Evolutionary conservation across 1,140 invertebrate genomes (phyloP), one percentile per base, ranked within the genome.

Genomic region (Micrasema longulum): DNA sequence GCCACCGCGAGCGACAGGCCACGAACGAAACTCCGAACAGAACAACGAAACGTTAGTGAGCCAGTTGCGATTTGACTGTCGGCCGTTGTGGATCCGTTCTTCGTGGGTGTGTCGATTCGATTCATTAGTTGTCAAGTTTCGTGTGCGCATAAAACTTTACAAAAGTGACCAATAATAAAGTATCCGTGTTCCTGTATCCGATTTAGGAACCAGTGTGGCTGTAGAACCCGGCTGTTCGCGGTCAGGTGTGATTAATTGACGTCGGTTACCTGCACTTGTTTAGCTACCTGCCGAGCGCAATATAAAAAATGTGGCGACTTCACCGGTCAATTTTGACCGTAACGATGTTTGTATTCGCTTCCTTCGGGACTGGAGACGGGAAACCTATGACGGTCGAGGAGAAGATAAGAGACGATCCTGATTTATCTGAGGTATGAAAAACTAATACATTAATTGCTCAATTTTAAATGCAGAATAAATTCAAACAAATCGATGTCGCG

Each of bases 401-500:
- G 38, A 72, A 71, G 52, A 36, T 76, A 4, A 67, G 75, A 14
- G 75, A 76, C 22, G 75, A 76, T 66, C 72, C 75, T 7, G 75
- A 76, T 43, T 55, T 76, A 45, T 76, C 75, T 16, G 52, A 76
- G 75, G 75, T 76, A 31, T 69, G 68, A n/a, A n/a, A n/a, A n/a
- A n/a, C n/a, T n/a, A n/a, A n/a, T n/a, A n/a, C n/a, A n/a, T n/a
- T n/a, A n/a, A n/a, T n/a, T n/a, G n/a, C n/a, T n/a, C n/a, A n/a
- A n/a, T n/a, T n/a, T n/a, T n/a, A n/a, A n/a, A n/a, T n/a, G n/a
- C n/a, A n/a, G n/a, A n/a, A n/a, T n/a, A n/a, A n/a, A n/a, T n/a
- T n/a, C n/a, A n/a, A n/a, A n/a, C n/a, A n/a, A n/a, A n/a, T n/a
- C n/a, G n/a, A n/a, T n/a, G n/a, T n/a, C n/a, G n/a, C n/a, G n/a